These are phyloP conservation scores for Agrilus cyanescens DNA, from an alignment of 2,888 invertebrate genomes.

Conservation along the genomic window DNA sequence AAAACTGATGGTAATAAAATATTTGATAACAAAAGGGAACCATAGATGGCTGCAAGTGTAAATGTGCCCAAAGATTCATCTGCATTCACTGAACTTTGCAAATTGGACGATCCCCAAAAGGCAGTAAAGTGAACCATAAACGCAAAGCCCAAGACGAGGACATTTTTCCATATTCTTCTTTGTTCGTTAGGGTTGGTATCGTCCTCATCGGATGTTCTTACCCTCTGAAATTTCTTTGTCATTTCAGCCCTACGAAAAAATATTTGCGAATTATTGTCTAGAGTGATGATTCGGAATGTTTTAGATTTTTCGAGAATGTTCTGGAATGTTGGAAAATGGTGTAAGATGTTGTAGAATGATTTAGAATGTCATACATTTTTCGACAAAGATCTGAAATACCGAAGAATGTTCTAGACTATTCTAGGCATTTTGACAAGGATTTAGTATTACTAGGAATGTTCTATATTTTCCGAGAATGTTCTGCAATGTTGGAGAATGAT, in stretches of 20 bases:
- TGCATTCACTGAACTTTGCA: slow-evolving; percentile 76
- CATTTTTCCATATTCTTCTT: slow-evolving; percentile 72
- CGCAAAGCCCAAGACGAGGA: slow-evolving; percentile 71
- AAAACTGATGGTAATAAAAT: slow-evolving; percentile 76
- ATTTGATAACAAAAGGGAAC: slow-evolving; percentile 77
- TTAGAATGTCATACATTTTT: too few species aligned
- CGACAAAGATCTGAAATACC: too few species aligned
- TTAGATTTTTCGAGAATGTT: too few species aligned
- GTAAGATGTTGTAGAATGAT: too few species aligned
- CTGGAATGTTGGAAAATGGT: too few species aligned
- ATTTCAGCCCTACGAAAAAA: slow-evolving; percentile 11
- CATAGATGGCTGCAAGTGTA: slow-evolving; percentile 77
- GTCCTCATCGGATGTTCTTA: slow-evolving; percentile 13
- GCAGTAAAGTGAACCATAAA: slow-evolving; percentile 91
- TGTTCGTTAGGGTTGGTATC: slow-evolving; percentile 39
- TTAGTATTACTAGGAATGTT: too few species aligned
- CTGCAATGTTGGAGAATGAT: too few species aligned
- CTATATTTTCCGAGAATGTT: too few species aligned
- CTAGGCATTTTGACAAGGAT: too few species aligned
- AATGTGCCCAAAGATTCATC: slow-evolving; percentile 73
- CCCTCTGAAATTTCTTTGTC: slow-evolving; percentile 13
- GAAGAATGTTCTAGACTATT: too few species aligned
- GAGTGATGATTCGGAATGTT: too few species aligned
- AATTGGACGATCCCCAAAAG: slow-evolving; percentile 73
- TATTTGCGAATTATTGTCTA: background rate